These are phyloP conservation scores for Rhingia rostrata DNA, from an alignment of 2,888 invertebrate species.

Conservation along the genomic window DNA sequence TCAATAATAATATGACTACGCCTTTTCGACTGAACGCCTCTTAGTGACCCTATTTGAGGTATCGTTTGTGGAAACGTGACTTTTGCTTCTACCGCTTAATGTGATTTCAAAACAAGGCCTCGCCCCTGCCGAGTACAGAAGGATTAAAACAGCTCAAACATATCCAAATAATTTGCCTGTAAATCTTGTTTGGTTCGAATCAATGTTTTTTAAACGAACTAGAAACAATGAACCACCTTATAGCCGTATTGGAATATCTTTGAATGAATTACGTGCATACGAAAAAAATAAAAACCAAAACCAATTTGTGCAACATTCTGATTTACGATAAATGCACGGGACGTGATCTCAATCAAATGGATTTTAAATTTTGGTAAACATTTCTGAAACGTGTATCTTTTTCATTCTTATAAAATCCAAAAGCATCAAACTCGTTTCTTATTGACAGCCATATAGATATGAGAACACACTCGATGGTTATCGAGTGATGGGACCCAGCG, in stretches of 20 bases:
- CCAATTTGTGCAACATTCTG: conserved; percentile 8
- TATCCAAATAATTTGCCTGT: too few relatives aligned
- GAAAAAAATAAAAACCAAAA: neutral
- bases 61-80: too few relatives aligned
- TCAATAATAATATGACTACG: too few relatives aligned
- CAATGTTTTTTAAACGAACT: too few relatives aligned
- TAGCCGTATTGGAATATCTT: neutral
- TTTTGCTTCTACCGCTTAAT: too few relatives aligned
- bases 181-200: too few relatives aligned
- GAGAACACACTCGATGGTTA: conserved; percentile 2
- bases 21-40: too few relatives aligned
- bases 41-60: too few relatives aligned
- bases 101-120: too few relatives aligned
- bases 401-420: neutral
- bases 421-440: neutral
- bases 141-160: too few relatives aligned
- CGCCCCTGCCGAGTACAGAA: too few relatives aligned
- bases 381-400: neutral
- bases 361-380: conserved; percentile 10
- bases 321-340: conserved; percentile 24
- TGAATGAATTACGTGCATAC: conserved; percentile 1
- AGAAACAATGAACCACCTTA: too few relatives aligned
- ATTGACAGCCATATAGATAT: conserved; percentile 25
- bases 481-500: conserved; percentile 6
- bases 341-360: conserved; percentile 34